Conservation (phyloP, 2,888 invertebrate species). For the Rutpela maculata region DNA sequence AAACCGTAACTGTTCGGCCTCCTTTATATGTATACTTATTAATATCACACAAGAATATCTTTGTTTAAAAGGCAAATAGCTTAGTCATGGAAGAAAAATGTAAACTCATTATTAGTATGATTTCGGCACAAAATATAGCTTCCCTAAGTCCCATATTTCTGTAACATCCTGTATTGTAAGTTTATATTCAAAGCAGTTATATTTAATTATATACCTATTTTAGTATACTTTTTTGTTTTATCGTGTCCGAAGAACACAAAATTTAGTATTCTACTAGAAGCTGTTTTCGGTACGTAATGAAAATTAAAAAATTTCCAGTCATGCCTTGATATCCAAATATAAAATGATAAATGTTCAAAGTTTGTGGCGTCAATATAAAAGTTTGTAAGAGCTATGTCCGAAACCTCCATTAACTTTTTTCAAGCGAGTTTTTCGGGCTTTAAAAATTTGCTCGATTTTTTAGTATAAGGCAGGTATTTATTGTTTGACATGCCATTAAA, state of each 20-base stretch:
- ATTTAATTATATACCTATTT: no score
- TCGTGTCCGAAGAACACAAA: background rate
- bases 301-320: background rate
- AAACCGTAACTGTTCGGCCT: no score
- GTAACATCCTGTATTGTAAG: no score
- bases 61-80: no score
- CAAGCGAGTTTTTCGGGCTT: constrained; percentile 12
- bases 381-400: constrained; percentile 31
- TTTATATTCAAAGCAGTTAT: no score
- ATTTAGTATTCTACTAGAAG: background rate
- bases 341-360: constrained; percentile 35
- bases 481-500: background rate
- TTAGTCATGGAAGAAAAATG: no score
- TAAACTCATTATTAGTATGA: no score
- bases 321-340: constrained; percentile 7
- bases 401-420: constrained; percentile 26
- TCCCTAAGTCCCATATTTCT: no score
- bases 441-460: constrained; percentile 28
- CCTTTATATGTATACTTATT: no score
- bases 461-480: constrained; percentile 12
- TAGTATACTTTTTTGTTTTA: no score
- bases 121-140: no score
- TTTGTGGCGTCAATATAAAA: constrained; percentile 33
- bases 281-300: background rate
- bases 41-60: no score